Percentiles rank a stretch among this genome's conserved stretches.
Conservation (phyloP, 1,140 invertebrate species). For the Andricus grossulariae region DNA sequence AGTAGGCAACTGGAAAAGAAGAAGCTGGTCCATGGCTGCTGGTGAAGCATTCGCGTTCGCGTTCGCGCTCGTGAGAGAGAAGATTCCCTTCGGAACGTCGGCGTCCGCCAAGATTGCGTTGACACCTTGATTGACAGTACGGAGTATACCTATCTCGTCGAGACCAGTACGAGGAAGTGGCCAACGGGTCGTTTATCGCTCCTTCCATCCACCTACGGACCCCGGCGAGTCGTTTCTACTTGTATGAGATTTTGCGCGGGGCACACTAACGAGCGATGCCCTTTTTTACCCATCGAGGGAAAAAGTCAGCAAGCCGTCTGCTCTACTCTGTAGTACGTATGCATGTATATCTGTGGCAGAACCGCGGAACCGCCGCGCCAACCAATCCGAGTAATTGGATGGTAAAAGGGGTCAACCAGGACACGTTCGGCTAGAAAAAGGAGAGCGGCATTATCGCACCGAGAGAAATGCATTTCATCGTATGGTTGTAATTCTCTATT, state of each 20-base stretch:
- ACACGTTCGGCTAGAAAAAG: slow-evolving; percentile 20
- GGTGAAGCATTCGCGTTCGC: neutral
- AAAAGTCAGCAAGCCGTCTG: neutral
- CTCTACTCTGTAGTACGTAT: neutral
- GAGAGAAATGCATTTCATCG: neutral
- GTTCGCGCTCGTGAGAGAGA: slow-evolving; percentile 41
- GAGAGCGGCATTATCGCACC: slow-evolving; percentile 19
- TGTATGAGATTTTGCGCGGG: slow-evolving; percentile 14
- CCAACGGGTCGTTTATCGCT: slow-evolving; percentile 26
- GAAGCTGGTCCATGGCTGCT: slow-evolving; percentile 19
- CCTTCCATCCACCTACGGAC: slow-evolving; percentile 29
- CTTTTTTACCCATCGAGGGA: neutral
- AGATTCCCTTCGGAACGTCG: slow-evolving; percentile 37
- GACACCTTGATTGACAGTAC: slow-evolving; percentile 64
- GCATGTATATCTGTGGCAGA: neutral
- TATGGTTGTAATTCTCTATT: neutral
- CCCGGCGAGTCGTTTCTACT: neutral
- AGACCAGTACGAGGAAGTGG: slow-evolving; percentile 34
- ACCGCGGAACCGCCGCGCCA: neutral
- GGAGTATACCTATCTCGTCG: slow-evolving; percentile 45
- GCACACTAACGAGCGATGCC: slow-evolving; percentile 24
- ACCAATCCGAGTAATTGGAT: slow-evolving; percentile 17
- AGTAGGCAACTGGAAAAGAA: slow-evolving; percentile 17
- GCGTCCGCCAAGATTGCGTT: slow-evolving; percentile 56
- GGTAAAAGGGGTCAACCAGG: slow-evolving; percentile 26